Conservation (phyloP, 2,888 invertebrate genomes). For the Chloroclysta siterata region DNA sequence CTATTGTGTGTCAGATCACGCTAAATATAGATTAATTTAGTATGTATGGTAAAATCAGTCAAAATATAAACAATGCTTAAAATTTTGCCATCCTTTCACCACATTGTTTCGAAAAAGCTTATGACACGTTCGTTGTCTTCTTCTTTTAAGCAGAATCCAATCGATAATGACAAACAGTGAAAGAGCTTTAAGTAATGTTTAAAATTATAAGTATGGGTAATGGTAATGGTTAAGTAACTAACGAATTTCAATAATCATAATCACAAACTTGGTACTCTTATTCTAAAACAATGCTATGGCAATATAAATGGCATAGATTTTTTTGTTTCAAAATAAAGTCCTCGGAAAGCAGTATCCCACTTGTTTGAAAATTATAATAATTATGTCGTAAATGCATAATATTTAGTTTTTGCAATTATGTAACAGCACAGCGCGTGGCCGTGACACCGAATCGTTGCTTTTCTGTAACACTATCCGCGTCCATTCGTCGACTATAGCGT, state of each 20-base stretch:
- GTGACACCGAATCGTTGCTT: slow-evolving; percentile 17
- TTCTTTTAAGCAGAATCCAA: too few relatives aligned
- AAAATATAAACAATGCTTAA: background rate
- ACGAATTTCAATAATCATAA: too few relatives aligned
- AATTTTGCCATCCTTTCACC: background rate
- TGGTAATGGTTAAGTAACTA: too few relatives aligned
- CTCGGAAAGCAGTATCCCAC: background rate
- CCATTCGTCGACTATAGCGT: slow-evolving; percentile 3
- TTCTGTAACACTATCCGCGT: slow-evolving; percentile 11
- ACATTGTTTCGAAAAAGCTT: too few relatives aligned
- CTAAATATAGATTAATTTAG: background rate
- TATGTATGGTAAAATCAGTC: background rate
- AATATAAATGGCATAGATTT: too few relatives aligned
- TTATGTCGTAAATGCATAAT: slow-evolving; percentile 19
- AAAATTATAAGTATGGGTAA: too few relatives aligned
- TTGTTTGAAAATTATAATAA: background rate
- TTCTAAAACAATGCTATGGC: too few relatives aligned
- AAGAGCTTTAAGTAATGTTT: too few relatives aligned
- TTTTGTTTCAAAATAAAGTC: background rate
- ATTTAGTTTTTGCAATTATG: slow-evolving; percentile 13
- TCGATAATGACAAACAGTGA: too few relatives aligned
- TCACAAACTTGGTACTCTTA: too few relatives aligned
- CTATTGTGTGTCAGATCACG: background rate
- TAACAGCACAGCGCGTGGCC: slow-evolving; percentile 14
- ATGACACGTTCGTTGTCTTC: too few relatives aligned